Percentiles rank a stretch among this genome's conserved stretches.
These are phyloP conservation scores for Paramormyrops hopkinsi DNA, from an alignment of 2,797 vertebrate species.

Conservation along the genomic window DNA sequence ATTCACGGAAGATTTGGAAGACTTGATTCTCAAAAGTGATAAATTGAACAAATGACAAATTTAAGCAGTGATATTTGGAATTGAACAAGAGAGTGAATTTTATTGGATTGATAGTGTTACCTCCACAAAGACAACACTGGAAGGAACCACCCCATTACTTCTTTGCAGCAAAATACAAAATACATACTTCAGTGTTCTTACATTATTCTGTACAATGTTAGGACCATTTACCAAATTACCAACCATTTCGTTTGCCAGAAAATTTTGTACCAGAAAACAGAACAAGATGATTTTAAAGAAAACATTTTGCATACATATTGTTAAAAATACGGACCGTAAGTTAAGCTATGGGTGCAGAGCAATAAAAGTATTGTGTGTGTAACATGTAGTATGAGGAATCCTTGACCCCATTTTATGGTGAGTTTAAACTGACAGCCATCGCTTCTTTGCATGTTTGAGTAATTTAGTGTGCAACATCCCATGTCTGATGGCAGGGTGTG, in stretches of 20 bases:
- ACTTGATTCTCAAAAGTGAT: background rate
- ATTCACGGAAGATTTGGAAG: background rate
- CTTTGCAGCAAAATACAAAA: background rate
- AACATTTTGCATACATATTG: background rate
- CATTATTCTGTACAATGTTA: background rate
- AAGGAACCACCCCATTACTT: background rate
- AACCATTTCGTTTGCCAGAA: background rate
- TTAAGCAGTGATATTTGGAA: background rate
- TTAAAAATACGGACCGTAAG: background rate
- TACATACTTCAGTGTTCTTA: background rate
- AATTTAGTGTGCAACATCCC: background rate
- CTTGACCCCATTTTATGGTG: background rate
- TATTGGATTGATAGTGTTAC: background rate
- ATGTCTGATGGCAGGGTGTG: background rate
- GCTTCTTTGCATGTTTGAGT: background rate
- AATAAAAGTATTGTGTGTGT: background rate
- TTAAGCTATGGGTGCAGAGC: background rate
- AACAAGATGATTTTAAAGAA: background rate
- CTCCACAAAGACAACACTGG: background rate
- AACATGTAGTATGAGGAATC: background rate
- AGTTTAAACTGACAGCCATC: background rate
- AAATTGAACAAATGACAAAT: background rate
- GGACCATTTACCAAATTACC: background rate
- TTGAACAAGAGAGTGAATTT: background rate
- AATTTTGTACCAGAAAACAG: background rate